Conservation (phyloP, 2,797 vertebrate species). For the Megalops cyprinoides region DNA sequence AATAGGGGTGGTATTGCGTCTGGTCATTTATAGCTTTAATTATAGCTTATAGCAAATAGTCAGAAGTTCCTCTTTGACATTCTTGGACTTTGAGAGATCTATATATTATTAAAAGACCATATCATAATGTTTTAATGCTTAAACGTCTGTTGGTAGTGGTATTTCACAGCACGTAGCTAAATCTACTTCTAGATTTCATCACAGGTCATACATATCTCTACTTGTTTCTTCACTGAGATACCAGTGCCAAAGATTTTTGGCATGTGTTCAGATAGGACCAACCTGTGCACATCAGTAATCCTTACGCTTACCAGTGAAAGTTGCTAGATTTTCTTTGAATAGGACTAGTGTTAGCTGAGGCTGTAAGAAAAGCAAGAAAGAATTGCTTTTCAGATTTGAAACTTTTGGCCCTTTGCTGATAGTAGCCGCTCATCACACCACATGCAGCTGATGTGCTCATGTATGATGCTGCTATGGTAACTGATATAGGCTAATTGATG, state of each 20-base stretch:
- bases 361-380: background rate
- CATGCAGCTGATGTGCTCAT: too few relatives aligned
- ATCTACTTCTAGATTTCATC: background rate
- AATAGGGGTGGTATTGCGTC: conserved; percentile 28
- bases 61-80: conserved; percentile 17
- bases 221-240: background rate
- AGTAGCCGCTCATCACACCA: too few relatives aligned
- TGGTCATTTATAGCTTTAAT: conserved; percentile 37
- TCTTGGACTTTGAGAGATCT: background rate
- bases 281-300: background rate
- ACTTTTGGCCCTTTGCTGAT: too few relatives aligned
- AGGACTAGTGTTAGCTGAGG: background rate
- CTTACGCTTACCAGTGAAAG: background rate
- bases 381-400: background rate
- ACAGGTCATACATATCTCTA: background rate
- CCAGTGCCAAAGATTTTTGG: background rate
- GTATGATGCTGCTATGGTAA: too few relatives aligned
- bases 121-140: background rate
- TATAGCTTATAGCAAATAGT: too few relatives aligned
- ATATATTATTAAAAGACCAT: background rate
- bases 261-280: background rate
- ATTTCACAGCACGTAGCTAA: background rate
- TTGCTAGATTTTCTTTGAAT: background rate
- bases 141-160: background rate
- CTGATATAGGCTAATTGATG: too few relatives aligned